Evolutionary conservation across 2,797 vertebrate genomes (phyloP), one percentile per base, ranked within the genome.

Genomic region (Botia kubotai): DNA sequence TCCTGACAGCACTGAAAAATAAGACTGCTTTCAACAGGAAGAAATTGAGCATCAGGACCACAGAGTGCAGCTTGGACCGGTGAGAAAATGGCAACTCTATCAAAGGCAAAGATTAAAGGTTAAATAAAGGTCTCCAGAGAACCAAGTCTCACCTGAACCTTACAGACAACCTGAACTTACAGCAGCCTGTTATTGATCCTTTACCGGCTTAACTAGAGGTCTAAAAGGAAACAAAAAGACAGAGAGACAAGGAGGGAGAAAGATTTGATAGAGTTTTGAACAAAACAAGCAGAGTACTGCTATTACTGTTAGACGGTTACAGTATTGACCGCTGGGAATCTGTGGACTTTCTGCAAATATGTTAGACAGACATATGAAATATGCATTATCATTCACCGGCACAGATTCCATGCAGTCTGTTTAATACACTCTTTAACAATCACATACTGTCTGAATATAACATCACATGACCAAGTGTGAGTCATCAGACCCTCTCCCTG

Each of bases 81-180:
- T 77, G 65, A 68, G 53, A 70, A 78, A 48, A 78, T 70, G 17
- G 67, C 43, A 78, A 14, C 43, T 36, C 2, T 26, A 72, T 72
- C 46, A 65, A 79, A 79, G 16, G 46, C 21, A 29, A 48, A 23
- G 19, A 79, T 79, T 79, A 79, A 79, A 79, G 43, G 68, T 23
- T 79, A 79, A 79, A 79, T 52, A 79, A 79, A 79, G 43, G 68
- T 60, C 58, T 79, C 52, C 8, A 46, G 63, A 66, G 63, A 66
- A 39, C 33, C 33, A 19, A 55, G 29, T 63, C 69, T 66, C 46
- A 79, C 48, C 69, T 65, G 58, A 79, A 63, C 19, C 69, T 58
- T 55, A 81, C 14, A 19, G 17, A 78, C 36, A 48, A 46, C 19
- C 65, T 65, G 60, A 58, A 75, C 52, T n/a, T 39, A n/a, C 2